Percentiles rank a stretch among this genome's conserved stretches.
Conservation (phyloP, 2,113 vertebrate genomes). For the Eurystomus gularis region DNA sequence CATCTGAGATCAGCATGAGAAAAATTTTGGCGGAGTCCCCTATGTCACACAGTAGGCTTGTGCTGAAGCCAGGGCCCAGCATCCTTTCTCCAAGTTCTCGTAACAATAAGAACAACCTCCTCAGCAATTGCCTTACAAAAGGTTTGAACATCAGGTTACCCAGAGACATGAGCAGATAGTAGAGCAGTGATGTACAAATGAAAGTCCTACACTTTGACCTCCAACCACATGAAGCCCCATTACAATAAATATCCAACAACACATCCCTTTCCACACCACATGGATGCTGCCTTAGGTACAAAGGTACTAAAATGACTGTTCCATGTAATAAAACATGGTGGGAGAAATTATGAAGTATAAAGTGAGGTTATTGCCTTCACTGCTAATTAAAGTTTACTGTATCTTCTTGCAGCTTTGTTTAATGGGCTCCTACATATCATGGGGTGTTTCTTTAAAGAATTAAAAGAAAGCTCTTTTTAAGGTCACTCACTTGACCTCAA, state of each 20-base stretch:
- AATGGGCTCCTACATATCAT: slow-evolving; percentile 65
- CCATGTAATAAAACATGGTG: slow-evolving; percentile 68
- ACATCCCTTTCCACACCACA: slow-evolving; percentile 65
- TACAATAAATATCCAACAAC: slow-evolving; percentile 73
- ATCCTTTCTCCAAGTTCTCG: slow-evolving; percentile 60
- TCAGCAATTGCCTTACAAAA: slow-evolving; percentile 71
- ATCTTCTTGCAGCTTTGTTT: slow-evolving; percentile 71
- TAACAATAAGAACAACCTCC: slow-evolving; percentile 70
- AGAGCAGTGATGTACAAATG: slow-evolving; percentile 70
- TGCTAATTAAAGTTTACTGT: slow-evolving; percentile 73
- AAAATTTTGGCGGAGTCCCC: slow-evolving; percentile 47
- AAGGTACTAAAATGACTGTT: slow-evolving; percentile 72
- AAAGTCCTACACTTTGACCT: slow-evolving; percentile 72
- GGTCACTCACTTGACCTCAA: slow-evolving; percentile 67
- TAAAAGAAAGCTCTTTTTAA: slow-evolving; percentile 70
- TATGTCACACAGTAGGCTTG: slow-evolving; percentile 51
- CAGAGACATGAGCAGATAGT: slow-evolving; percentile 64
- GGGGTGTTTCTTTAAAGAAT: slow-evolving; percentile 70
- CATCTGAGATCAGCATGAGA: background rate
- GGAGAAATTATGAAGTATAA: slow-evolving; percentile 69
- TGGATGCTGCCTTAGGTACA: slow-evolving; percentile 69
- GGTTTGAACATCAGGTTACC: slow-evolving; percentile 71
- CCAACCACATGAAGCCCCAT: slow-evolving; percentile 70
- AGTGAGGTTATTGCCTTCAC: slow-evolving; percentile 69
- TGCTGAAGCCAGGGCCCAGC: slow-evolving; percentile 49